Evolutionary conservation across 2,113 vertebrate species (phyloP), one percentile per base, ranked within the genome.

Genomic region (Microcebus tavaratra): DNA sequence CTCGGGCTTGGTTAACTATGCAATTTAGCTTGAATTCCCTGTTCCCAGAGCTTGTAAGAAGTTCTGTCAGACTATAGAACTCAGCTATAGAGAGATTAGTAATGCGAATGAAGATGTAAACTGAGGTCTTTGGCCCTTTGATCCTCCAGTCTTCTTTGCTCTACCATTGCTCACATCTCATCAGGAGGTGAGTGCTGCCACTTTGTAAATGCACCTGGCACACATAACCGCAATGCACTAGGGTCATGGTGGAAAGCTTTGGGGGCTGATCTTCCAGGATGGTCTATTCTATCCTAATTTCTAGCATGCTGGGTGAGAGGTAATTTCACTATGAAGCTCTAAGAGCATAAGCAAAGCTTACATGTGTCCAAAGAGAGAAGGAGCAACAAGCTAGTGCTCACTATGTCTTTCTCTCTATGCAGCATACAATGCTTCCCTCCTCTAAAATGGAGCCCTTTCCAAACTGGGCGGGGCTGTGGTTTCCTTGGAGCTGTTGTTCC

Each of bases 331-430:
- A 29, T 25, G 53, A 67, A 68, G 42, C 18, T 21, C n/a, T 42
- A 15, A 42, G 39, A 13, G 25, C 59, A 15, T 57, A 20, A 45
- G 39, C 23, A 5, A 83, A 80, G 34, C 36, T 61, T 23, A 8
- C 3, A 3, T 14, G 21, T 34, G 8, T 76, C 21, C n/a, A 29
- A 50, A 39, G 55, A 29, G 34, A 85, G 79, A 23, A 14, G 15
- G 17, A 15, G 7, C 20, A 11, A 8, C 18, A 27, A 8, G 5
- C 11, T 12, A 21, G 21, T 2, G 13, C 10, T 8, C 14, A 15
- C 17, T 34, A 11, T 7, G 13, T 6, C 17, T 29, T 39, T 29
- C 17, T 55, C 72, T 55, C n/a, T n/a, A 27, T 17, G 14, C 48
- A 13, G 36, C n/a, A 17, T 27, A 17, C 59, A 27, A 17, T 21